These are phyloP conservation scores for Phortica variegata DNA, from an alignment of 1,140 invertebrate species.

Conservation along the genomic window DNA sequence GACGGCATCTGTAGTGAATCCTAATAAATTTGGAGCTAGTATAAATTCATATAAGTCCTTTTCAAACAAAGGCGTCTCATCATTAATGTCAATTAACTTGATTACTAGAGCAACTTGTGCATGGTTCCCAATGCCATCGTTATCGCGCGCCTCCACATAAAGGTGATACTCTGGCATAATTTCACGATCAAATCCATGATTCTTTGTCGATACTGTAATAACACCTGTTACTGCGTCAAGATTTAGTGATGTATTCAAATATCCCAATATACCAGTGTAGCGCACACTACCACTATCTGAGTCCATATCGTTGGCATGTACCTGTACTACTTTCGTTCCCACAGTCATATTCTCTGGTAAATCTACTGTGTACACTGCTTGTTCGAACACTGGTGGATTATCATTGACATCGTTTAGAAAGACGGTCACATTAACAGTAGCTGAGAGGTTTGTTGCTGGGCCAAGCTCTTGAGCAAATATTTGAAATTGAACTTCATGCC, in stretches of 20 bases:
- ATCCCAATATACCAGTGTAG: constrained; percentile 75
- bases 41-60: constrained; percentile 79
- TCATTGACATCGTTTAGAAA: constrained; percentile 88
- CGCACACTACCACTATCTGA: constrained; percentile 72
- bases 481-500: constrained; percentile 70
- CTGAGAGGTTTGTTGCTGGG: constrained; percentile 71
- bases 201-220: constrained; percentile 75
- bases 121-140: constrained; percentile 75
- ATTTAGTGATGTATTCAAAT: constrained; percentile 71
- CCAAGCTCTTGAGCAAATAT: constrained; percentile 79
- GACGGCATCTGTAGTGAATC: constrained; percentile 71
- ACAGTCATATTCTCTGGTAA: constrained; percentile 77
- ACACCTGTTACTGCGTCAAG: constrained; percentile 78
- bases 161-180: constrained; percentile 72
- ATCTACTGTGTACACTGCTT: constrained; percentile 70
- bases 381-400: constrained; percentile 79
- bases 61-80: constrained; percentile 81
- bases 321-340: constrained; percentile 73
- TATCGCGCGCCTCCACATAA: constrained; percentile 82
- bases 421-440: constrained; percentile 73
- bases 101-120: constrained; percentile 71
- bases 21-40: constrained; percentile 69
- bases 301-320: constrained; percentile 75
- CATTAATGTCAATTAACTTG: constrained; percentile 81
- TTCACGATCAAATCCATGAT: constrained; percentile 81